Conservation (phyloP, 2,113 vertebrate species). For the Podarcis muralis region DNA sequence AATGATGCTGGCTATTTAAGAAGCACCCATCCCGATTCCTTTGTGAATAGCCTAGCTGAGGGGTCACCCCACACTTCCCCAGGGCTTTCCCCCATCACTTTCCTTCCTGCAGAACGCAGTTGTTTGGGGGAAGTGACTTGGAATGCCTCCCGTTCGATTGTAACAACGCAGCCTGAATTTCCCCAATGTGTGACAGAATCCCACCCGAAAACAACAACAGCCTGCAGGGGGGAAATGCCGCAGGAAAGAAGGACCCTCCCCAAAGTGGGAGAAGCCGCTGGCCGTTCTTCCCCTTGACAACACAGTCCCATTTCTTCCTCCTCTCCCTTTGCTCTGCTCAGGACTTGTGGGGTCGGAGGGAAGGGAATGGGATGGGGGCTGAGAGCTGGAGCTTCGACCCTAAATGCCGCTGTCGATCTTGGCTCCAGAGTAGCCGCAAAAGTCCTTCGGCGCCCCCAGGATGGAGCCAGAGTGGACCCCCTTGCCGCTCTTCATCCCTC, state of each 20-base stretch:
- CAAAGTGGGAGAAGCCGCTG: fast-evolving
- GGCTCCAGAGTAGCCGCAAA: neutral
- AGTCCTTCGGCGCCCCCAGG: neutral
- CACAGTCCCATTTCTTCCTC: neutral
- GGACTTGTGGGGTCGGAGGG: neutral
- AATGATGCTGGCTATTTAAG: neutral
- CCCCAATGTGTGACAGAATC: too few species aligned
- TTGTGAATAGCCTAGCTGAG: too few species aligned
- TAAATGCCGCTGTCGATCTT: neutral
- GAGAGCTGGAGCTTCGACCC: neutral
- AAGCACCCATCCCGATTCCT: neutral
- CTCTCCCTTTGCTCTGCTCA: neutral
- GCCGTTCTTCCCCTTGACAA: neutral
- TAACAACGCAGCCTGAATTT: too few species aligned
- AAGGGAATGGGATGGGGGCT: neutral
- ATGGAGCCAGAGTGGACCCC: neutral
- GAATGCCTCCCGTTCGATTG: too few species aligned
- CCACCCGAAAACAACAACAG: too few species aligned
- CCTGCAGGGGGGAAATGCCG: too few species aligned
- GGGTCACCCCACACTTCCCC: too few species aligned
- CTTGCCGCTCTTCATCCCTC: neutral
- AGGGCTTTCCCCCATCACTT: too few species aligned
- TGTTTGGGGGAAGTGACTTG: too few species aligned
- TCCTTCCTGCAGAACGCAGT: too few species aligned
- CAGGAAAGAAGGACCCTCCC: too few species aligned